A percentile compares a stretch with the other conserved stretches of the same genome.
Evolutionary conservation across 2,888 invertebrate species (phyloP).

Genomic region (Lasioglossum lativentre): DNA sequence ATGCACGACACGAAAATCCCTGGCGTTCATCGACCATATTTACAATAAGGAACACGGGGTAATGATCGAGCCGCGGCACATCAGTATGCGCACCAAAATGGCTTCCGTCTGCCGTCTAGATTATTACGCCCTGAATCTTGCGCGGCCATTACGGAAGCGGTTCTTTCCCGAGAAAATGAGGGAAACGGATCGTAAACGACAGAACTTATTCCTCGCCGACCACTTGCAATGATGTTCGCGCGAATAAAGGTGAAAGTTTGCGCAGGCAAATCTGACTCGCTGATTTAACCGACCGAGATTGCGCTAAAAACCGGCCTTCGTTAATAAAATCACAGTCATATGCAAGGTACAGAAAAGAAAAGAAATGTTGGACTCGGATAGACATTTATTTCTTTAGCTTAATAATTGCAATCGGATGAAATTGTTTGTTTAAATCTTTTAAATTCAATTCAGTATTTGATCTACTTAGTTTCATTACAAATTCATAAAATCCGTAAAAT

Average conservation of each 20-base stretch:
- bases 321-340: neutral
- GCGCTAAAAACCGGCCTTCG: neutral
- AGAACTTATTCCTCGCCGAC: slow-evolving; percentile 18
- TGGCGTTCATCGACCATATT: slow-evolving; percentile 51
- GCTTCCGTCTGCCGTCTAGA: slow-evolving; percentile 60
- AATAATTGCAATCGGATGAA: too few relatives aligned
- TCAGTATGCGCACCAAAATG: slow-evolving; percentile 58
- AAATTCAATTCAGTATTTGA: too few relatives aligned
- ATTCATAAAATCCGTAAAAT: too few relatives aligned
- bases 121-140: slow-evolving; percentile 54
- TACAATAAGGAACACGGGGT: slow-evolving; percentile 51
- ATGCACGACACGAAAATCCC: slow-evolving; percentile 47
- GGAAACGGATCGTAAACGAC: slow-evolving; percentile 39
- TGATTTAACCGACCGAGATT: slow-evolving; percentile 7
- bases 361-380: too few relatives aligned
- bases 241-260: slow-evolving; percentile 22
- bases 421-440: too few relatives aligned
- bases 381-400: too few relatives aligned
- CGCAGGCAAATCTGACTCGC: neutral
- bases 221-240: neutral
- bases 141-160: slow-evolving; percentile 48
- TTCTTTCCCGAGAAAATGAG: slow-evolving; percentile 36
- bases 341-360: neutral
- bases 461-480: too few relatives aligned
- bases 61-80: slow-evolving; percentile 51